These are phyloP conservation scores for Uloborus diversus DNA, from an alignment of 1,140 invertebrate species.

Conservation along the genomic window DNA sequence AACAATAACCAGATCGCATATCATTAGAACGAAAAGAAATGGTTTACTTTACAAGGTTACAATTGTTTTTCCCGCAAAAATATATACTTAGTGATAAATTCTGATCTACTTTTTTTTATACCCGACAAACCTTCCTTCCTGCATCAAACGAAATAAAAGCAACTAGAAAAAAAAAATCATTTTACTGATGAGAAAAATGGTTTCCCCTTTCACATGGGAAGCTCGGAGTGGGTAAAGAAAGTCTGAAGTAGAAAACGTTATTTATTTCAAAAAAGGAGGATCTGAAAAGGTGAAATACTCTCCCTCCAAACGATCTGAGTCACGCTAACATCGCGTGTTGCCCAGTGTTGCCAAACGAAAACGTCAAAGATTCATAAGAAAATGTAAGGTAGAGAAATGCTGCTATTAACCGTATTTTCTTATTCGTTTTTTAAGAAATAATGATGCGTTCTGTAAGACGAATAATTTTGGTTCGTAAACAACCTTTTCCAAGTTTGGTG, in stretches of 20 bases:
- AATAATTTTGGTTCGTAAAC: no score
- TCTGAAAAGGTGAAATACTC: not conserved
- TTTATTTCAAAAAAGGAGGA: conserved; percentile 23
- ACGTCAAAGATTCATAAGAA: not conserved
- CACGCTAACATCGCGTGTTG: conserved; percentile 18
- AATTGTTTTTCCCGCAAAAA: no score
- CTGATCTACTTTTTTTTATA: no score
- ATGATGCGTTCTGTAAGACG: not conserved
- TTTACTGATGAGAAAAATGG: conserved; percentile 32
- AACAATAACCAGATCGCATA: no score
- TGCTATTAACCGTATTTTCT: not conserved
- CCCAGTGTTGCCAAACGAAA: not conserved
- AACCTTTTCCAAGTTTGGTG: no score
- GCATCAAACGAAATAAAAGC: no score
- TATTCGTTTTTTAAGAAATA: not conserved
- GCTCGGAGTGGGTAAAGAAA: not conserved
- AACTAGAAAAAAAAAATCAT: conserved; percentile 14
- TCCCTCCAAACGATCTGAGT: conserved; percentile 5
- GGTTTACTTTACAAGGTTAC: no score
- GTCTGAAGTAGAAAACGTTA: conserved; percentile 5
- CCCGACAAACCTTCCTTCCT: no score
- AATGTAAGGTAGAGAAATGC: conserved; percentile 4
- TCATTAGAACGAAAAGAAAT: no score
- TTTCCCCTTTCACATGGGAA: not conserved
- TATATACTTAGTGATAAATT: no score